Percentiles rank a stretch among this genome's conserved stretches.
These are phyloP conservation scores for Lutjanus campechanus DNA, from an alignment of 2,797 vertebrate species.

Conservation along the genomic window DNA sequence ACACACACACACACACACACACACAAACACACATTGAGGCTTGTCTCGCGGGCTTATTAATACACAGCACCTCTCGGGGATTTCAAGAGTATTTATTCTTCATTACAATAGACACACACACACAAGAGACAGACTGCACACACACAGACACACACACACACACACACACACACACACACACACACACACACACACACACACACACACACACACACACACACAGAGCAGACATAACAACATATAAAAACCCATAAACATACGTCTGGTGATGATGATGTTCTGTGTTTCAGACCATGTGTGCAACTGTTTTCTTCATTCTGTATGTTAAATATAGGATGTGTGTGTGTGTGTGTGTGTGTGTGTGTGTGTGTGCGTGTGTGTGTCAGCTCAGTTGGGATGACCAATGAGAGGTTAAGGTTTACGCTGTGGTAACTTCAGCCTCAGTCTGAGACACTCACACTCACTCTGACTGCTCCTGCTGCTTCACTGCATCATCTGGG, in stretches of 20 bases:
- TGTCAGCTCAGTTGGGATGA: slow-evolving; percentile 25
- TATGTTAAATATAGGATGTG: slow-evolving; percentile 29
- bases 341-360: not conserved
- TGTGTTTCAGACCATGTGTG: slow-evolving; percentile 1
- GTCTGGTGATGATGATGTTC: slow-evolving; percentile 25
- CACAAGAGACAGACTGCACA: too few species aligned
- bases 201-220: slow-evolving; percentile 23
- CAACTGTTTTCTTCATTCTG: slow-evolving; percentile 20
- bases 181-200: slow-evolving; percentile 17
- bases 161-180: slow-evolving; percentile 24
- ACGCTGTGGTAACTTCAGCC: slow-evolving; percentile 4
- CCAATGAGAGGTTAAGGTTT: slow-evolving; percentile 22
- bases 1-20: slow-evolving; percentile 40
- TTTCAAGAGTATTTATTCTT: slow-evolving; percentile 52
- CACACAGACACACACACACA: not conserved
- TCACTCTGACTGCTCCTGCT: not conserved
- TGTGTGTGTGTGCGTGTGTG: slow-evolving; percentile 19
- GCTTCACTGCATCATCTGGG: not conserved
- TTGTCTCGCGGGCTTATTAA: slow-evolving; percentile 41
- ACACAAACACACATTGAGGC: slow-evolving; percentile 25
- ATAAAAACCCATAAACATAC: slow-evolving; percentile 44
- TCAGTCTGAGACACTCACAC: not conserved
- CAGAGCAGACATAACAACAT: slow-evolving; percentile 45
- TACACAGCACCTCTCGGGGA: slow-evolving; percentile 32
- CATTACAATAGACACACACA: slow-evolving; percentile 30